These are phyloP conservation scores for Vanessa cardui DNA, from an alignment of 2,888 invertebrate species.

Conservation along the genomic window DNA sequence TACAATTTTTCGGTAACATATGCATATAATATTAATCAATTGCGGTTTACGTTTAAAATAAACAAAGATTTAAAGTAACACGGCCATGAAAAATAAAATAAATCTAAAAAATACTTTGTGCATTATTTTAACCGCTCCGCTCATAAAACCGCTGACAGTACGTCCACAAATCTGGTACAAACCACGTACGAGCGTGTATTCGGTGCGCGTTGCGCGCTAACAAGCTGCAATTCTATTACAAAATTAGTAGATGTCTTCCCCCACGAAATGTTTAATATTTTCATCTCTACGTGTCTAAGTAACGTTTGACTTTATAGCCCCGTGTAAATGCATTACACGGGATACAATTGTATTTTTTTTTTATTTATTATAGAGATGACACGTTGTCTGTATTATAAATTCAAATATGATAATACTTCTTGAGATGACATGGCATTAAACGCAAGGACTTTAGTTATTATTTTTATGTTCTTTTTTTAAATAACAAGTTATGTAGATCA, in stretches of 20 bases:
- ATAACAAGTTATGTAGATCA: no score
- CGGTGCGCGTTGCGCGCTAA: slow-evolving; percentile 69
- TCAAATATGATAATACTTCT: neutral
- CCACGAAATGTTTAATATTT: slow-evolving; percentile 54
- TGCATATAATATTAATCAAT: no score
- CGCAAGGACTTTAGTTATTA: no score
- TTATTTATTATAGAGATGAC: slow-evolving; percentile 21
- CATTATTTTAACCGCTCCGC: slow-evolving; percentile 10
- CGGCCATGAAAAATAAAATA: neutral
- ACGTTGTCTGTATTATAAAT: neutral
- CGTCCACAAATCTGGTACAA: slow-evolving; percentile 41
- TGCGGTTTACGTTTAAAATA: no score
- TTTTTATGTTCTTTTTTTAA: no score
- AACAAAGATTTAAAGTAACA: neutral
- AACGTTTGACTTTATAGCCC: slow-evolving; percentile 29
- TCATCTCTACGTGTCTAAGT: slow-evolving; percentile 39
- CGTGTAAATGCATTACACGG: slow-evolving; percentile 31
- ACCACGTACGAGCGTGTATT: slow-evolving; percentile 71
- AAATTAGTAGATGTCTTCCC: slow-evolving; percentile 70
- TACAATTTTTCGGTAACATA: no score
- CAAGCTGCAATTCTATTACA: slow-evolving; percentile 77
- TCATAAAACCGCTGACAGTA: slow-evolving; percentile 44
- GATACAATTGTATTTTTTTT: slow-evolving; percentile 29
- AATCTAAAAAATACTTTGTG: neutral
- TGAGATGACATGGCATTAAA: neutral